Evolutionary conservation across 2,888 invertebrate species (phyloP).

Genomic region (Drosophila dives): DNA sequence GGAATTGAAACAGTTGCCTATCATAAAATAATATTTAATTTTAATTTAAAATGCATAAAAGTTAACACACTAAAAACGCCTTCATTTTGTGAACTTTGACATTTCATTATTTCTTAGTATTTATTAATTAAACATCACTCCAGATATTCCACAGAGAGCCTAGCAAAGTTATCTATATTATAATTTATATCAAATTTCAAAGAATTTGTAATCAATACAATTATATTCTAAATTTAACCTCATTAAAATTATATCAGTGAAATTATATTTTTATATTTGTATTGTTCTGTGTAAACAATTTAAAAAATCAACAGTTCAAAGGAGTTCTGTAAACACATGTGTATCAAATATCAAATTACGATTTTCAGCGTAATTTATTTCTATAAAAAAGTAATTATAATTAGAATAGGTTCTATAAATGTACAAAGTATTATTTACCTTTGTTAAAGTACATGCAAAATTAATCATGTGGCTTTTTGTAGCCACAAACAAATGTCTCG

Average conservation of each 20-base stretch:
- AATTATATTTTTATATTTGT: too few species aligned
- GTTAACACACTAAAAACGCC: background rate
- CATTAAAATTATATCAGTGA: too few species aligned
- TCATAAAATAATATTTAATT: conserved; percentile 21
- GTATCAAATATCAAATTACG: background rate
- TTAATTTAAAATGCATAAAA: conserved; percentile 1
- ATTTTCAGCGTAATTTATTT: background rate
- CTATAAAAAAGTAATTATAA: background rate
- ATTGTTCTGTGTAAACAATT: background rate
- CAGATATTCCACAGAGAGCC: background rate
- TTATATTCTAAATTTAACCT: background rate
- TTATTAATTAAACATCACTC: background rate
- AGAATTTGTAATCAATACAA: background rate
- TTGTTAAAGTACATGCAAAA: background rate
- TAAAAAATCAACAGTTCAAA: background rate
- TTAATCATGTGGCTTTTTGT: background rate
- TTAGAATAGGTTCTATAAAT: background rate
- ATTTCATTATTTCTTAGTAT: background rate
- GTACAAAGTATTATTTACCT: background rate
- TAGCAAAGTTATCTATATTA: background rate
- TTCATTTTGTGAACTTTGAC: background rate
- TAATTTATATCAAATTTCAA: background rate
- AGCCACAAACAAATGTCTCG: background rate
- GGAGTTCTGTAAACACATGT: background rate
- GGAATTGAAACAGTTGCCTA: conserved; percentile 32